A percentile compares a stretch with the other conserved stretches of the same genome.
Conservation (phyloP, 2,888 invertebrate genomes). For the Pantelozetes paolii region DNA sequence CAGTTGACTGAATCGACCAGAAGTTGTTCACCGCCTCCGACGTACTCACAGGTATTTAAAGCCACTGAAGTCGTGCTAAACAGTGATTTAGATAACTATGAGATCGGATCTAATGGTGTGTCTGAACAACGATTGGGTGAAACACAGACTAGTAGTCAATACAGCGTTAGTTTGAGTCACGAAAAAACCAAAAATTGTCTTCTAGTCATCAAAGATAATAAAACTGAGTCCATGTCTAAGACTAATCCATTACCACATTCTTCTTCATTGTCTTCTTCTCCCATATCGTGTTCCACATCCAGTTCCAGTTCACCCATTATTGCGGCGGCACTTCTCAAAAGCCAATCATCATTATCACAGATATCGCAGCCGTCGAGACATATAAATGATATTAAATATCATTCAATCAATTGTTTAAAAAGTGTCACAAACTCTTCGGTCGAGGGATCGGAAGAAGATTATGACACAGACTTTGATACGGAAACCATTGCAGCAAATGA, state of each 20-base stretch:
- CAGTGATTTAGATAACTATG: background rate
- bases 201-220: conserved; percentile 32
- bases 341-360: background rate
- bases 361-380: conserved; percentile 17
- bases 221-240: conserved; percentile 6
- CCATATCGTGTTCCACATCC: conserved; percentile 29
- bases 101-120: background rate
- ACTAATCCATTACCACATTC: background rate
- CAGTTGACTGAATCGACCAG: conserved; percentile 1
- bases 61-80: conserved; percentile 18
- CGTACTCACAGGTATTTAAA: conserved; percentile 40
- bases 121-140: background rate
- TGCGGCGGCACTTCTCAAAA: conserved; percentile 26
- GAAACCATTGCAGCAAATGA: conserved; percentile 28
- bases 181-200: conserved; percentile 33
- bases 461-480: conserved; percentile 18
- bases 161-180: conserved; percentile 23
- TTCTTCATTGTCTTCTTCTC: conserved; percentile 21
- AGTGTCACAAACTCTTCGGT: background rate
- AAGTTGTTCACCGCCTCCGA: conserved; percentile 38
- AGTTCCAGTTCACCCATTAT: conserved; percentile 28
- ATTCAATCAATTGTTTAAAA: background rate
- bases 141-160: conserved; percentile 14
- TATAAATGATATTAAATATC: conserved; percentile 15
- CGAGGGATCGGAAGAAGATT: conserved; percentile 14